Evolutionary conservation across 1,140 invertebrate species (phyloP).

Genomic region (Drosophila melanica): DNA sequence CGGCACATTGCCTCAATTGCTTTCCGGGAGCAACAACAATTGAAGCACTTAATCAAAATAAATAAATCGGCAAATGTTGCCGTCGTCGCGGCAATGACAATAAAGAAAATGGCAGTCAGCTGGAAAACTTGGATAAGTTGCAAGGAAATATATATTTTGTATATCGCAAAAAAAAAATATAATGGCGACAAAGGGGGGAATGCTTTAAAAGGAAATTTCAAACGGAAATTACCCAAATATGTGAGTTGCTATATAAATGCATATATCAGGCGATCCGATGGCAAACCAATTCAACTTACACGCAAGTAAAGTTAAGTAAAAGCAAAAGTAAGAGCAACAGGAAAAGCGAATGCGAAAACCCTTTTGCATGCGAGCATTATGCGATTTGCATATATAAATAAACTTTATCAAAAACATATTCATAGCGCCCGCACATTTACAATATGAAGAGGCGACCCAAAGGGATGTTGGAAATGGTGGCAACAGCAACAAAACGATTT

Average conservation of each 20-base stretch:
- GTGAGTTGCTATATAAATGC: constrained; percentile 19
- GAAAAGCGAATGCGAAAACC: constrained; percentile 31
- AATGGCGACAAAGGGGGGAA: neutral
- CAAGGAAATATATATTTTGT: constrained; percentile 17
- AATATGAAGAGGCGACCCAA: constrained; percentile 10
- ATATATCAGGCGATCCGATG: constrained; percentile 6
- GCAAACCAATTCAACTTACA: constrained; percentile 44
- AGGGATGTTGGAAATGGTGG: too few relatives aligned
- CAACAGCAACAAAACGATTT: constrained; percentile 76
- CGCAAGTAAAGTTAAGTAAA: neutral
- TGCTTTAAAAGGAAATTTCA: constrained; percentile 51
- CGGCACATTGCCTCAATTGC: constrained; percentile 45
- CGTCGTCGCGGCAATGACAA: constrained; percentile 34
- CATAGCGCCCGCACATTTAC: constrained; percentile 54
- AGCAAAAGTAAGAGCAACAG: constrained; percentile 7
- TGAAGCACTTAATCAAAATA: constrained; percentile 52
- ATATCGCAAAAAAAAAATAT: neutral
- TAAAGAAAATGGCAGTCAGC: constrained; percentile 52
- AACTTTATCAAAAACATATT: constrained; percentile 78
- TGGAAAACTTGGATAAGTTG: constrained; percentile 58
- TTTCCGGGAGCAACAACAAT: constrained; percentile 30
- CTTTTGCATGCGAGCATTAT: constrained; percentile 47
- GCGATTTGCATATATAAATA: constrained; percentile 77
- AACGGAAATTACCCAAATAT: constrained; percentile 47
- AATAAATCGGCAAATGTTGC: constrained; percentile 46